Conservation (phyloP, 2,797 vertebrate genomes). For the Sebastes itinus region DNA sequence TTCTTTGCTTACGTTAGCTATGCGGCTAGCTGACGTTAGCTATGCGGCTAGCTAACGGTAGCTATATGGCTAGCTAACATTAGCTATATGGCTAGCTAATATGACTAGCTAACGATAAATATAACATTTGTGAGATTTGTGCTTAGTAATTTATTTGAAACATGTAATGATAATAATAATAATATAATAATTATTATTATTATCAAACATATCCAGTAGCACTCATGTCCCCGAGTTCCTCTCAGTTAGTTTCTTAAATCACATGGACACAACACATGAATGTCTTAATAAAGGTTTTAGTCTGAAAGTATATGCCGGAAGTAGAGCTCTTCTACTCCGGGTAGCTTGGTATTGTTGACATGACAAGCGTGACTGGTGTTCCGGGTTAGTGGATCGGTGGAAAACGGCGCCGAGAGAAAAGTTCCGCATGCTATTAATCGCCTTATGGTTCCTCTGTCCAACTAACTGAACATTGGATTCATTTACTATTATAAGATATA, state of each 20-base stretch:
- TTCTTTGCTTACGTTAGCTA: no score
- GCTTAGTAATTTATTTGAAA: background rate
- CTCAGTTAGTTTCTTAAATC: no score
- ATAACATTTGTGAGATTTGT: no score
- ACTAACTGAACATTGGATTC: background rate
- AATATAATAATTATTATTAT: no score
- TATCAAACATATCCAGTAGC: no score
- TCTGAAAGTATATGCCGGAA: background rate
- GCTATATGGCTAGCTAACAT: no score
- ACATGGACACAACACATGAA: no score
- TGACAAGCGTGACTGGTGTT: constrained; percentile 17
- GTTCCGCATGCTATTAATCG: constrained; percentile 24
- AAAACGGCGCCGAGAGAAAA: background rate
- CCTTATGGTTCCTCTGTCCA: background rate
- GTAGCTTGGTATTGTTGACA: constrained; percentile 1
- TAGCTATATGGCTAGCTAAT: background rate
- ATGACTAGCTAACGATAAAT: background rate
- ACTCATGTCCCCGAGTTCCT: no score
- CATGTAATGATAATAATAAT: background rate
- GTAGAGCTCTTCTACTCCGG: rapidly evolving
- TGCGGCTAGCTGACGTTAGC: no score
- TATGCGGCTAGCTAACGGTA: no score
- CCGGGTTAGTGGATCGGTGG: background rate
- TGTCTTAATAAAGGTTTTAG: background rate
- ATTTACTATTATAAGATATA: background rate